Conservation (phyloP, 2,113 vertebrate species). For the Marmota flaviventris region DNA sequence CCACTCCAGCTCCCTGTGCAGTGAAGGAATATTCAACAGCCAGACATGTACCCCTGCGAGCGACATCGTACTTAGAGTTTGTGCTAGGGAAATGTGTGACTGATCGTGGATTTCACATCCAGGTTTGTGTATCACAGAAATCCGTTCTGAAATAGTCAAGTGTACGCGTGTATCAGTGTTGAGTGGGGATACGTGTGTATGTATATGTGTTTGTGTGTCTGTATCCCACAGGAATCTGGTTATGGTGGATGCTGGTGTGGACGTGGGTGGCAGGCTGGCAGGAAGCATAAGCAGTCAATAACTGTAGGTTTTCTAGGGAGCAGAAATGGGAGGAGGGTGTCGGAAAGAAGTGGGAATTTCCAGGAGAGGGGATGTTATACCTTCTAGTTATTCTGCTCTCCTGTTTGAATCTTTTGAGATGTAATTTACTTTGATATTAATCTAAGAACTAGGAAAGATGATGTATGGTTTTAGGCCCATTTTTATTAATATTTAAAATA, state of each 20-base stretch:
- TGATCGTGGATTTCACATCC: not conserved
- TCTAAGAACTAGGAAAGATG: not conserved
- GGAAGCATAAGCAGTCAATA: not conserved
- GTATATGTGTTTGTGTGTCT: too few relatives aligned
- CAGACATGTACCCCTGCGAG: not conserved
- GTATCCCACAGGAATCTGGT: not conserved
- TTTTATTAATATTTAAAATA: slow-evolving; percentile 34
- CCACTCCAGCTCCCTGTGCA: not conserved
- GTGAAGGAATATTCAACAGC: not conserved
- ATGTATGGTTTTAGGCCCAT: not conserved
- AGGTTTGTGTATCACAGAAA: not conserved
- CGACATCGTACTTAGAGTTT: not conserved
- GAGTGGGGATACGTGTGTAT: not conserved
- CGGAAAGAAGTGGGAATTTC: not conserved
- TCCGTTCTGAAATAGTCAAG: not conserved
- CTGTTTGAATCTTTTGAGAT: not conserved
- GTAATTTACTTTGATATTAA: not conserved
- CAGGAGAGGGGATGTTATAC: not conserved
- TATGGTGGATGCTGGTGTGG: not conserved
- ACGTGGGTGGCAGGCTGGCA: not conserved
- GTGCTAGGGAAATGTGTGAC: not conserved
- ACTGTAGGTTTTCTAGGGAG: not conserved
- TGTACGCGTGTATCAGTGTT: not conserved
- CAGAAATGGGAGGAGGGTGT: not conserved
- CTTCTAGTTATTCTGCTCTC: not conserved